phyloP scores from a whole-genome alignment of 2,888 invertebrate genomes.

The Polydrusus tereticollis region DNA sequence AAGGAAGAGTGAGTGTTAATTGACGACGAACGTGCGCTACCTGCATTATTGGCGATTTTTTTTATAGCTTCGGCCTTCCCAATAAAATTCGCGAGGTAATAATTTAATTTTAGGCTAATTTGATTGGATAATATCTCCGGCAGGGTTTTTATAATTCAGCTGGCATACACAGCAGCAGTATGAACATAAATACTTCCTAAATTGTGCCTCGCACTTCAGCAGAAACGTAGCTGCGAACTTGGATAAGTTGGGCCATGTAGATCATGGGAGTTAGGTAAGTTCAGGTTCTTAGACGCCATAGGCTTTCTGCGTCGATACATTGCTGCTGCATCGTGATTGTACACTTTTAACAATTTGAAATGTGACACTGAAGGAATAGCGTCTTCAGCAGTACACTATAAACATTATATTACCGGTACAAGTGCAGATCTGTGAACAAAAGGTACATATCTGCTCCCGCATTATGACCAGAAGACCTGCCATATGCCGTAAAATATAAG shows the following conservation, averaged over 20 bases:
- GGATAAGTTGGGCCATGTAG: too few relatives aligned
- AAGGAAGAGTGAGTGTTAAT: conserved; percentile 48
- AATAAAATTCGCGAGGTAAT: not conserved
- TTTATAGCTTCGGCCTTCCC: conserved; percentile 25
- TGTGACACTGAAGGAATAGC: too few relatives aligned
- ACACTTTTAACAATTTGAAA: too few relatives aligned
- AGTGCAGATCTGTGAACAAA: conserved; percentile 7
- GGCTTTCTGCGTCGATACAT: too few relatives aligned
- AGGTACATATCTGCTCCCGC: conserved; percentile 3
- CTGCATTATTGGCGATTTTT: conserved; percentile 17
- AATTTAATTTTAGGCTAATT: not conserved
- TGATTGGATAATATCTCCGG: not conserved
- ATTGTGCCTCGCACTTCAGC: too few relatives aligned
- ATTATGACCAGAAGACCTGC: conserved; percentile 14
- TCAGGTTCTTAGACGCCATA: too few relatives aligned
- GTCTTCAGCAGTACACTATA: too few relatives aligned
- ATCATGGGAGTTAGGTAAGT: too few relatives aligned
- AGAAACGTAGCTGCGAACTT: too few relatives aligned
- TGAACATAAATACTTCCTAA: too few relatives aligned
- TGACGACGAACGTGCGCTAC: conserved; percentile 37
- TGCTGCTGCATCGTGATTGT: too few relatives aligned
- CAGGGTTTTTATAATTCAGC: not conserved
- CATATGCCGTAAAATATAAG: conserved; percentile 19
- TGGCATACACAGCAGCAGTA: not conserved
- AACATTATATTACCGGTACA: not conserved